phyloP scores from a whole-genome alignment of 1,140 invertebrate genomes.

The Temnothorax nylanderi region DNA sequence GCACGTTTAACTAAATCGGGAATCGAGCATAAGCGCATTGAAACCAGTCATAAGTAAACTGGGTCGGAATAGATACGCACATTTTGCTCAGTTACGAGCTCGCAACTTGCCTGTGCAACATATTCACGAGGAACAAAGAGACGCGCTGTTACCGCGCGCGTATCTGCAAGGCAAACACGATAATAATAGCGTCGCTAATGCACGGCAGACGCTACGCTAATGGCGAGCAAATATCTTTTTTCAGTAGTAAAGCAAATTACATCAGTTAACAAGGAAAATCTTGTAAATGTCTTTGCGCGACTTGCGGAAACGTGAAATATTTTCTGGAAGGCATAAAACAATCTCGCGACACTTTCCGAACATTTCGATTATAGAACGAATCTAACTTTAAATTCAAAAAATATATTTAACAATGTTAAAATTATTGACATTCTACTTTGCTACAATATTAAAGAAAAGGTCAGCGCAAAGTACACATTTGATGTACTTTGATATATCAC shows the following conservation, averaged over 20 bases:
- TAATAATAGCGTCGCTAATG: constrained; percentile 56
- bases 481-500: not conserved
- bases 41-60: constrained; percentile 8
- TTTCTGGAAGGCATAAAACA: not conserved
- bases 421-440: not conserved
- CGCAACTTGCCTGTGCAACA: constrained; percentile 2
- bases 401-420: not conserved
- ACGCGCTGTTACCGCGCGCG: constrained; percentile 38
- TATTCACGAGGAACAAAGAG: constrained; percentile 50
- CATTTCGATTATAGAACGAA: not conserved
- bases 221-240: constrained; percentile 52
- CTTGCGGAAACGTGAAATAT: not conserved
- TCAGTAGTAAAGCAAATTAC: constrained; percentile 38
- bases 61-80: constrained; percentile 13
- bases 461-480: not conserved
- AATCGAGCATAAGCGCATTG: not conserved
- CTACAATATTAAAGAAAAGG: not conserved
- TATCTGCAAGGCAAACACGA: constrained; percentile 55
- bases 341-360: not conserved
- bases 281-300: constrained; percentile 33
- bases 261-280: constrained; percentile 49
- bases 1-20: not conserved
- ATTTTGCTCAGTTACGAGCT: constrained; percentile 40
- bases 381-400: not conserved
- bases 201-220: constrained; percentile 49